A percentile compares a stretch with the other conserved stretches of the same genome.
These are phyloP conservation scores for Andrena marginata DNA, from an alignment of 2,888 invertebrate genomes.

Conservation along the genomic window DNA sequence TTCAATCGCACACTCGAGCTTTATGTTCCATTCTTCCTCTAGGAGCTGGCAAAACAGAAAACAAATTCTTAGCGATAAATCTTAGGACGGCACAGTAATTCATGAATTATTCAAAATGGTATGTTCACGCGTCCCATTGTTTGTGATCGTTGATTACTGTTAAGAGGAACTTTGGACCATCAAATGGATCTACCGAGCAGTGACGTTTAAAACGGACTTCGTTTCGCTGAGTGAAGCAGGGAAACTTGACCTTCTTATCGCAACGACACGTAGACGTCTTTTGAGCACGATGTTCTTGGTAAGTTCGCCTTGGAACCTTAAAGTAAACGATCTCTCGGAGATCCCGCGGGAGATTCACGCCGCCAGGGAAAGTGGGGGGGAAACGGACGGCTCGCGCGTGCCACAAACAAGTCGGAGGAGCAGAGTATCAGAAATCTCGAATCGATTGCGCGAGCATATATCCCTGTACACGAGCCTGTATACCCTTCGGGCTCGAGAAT, in stretches of 20 bases:
- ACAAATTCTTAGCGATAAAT: conserved; percentile 47
- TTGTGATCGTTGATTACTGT: conserved; percentile 36
- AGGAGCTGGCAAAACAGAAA: conserved; percentile 12
- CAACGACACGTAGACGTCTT: no score
- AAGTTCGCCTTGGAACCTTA: background rate
- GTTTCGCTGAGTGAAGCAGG: no score
- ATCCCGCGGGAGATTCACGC: background rate
- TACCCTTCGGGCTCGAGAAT: conserved; percentile 60
- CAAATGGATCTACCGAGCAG: background rate
- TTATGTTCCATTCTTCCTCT: conserved; percentile 65
- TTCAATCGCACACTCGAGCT: conserved; percentile 74
- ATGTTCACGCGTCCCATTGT: conserved; percentile 48
- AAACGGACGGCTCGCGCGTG: conserved; percentile 20
- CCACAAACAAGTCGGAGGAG: conserved; percentile 47
- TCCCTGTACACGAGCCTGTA: conserved; percentile 44
- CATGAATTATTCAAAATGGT: conserved; percentile 52
- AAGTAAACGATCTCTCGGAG: background rate
- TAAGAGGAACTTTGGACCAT: background rate
- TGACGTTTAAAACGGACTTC: no score
- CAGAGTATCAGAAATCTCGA: conserved; percentile 67
- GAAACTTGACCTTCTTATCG: no score
- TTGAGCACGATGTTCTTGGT: no score
- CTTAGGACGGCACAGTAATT: conserved; percentile 31
- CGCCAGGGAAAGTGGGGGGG: conserved; percentile 21
- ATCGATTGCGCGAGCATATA: conserved; percentile 56